Evolutionary conservation across 2,888 invertebrate genomes (phyloP).

Genomic region (Neocrepidodera transversa): DNA sequence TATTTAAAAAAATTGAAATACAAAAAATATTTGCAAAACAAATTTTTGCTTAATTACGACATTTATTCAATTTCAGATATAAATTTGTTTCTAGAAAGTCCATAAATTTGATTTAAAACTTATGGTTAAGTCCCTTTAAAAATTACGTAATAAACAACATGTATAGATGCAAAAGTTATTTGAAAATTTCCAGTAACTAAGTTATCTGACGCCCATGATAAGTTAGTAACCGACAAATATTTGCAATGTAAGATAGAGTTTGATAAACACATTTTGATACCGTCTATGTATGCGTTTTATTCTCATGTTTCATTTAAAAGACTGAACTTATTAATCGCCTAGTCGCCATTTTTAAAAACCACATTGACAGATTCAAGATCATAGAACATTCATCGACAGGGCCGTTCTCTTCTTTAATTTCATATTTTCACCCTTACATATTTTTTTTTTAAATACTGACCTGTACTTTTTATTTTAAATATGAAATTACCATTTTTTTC

Average conservation of each 20-base stretch:
- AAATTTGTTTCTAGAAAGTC: too few species aligned
- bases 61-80: too few species aligned
- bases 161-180: conserved; percentile 23
- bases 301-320: conserved; percentile 41
- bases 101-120: too few species aligned
- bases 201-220: conserved; percentile 35
- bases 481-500: neutral
- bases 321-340: conserved; percentile 25
- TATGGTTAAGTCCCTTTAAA: conserved; percentile 17
- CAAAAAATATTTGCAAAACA: too few species aligned
- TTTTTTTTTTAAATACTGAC: neutral
- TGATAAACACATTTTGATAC: conserved; percentile 39
- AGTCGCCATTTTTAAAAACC: conserved; percentile 38
- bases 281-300: conserved; percentile 19
- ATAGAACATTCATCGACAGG: neutral
- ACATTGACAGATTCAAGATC: conserved; percentile 24
- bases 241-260: conserved; percentile 41
- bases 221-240: conserved; percentile 39
- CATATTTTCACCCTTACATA: neutral
- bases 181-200: conserved; percentile 36
- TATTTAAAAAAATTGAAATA: too few species aligned
- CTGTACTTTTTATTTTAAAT: neutral
- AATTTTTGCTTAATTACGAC: too few species aligned
- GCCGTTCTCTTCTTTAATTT: conserved; percentile 3
- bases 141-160: conserved; percentile 18